These are phyloP conservation scores for Lophotriccus pileatus DNA, from an alignment of 2,797 vertebrate species.

Conservation along the genomic window DNA sequence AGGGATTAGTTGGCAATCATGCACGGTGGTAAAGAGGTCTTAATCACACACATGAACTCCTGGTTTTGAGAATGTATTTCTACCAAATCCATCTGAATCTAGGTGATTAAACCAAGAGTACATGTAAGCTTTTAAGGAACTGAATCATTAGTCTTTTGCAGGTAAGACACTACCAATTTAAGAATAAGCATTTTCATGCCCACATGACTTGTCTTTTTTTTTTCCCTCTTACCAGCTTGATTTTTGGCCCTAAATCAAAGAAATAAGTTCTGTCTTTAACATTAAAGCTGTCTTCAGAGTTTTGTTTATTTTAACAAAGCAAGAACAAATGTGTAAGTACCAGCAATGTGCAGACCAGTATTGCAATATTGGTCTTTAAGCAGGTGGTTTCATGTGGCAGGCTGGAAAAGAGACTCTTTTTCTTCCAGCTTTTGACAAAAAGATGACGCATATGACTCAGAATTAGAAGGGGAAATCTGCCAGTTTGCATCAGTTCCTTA, in stretches of 20 bases:
- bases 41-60: background rate
- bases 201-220: background rate
- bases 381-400: slow-evolving; percentile 65
- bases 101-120: background rate
- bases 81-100: background rate
- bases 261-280: background rate
- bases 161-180: background rate
- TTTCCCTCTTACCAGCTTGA: background rate
- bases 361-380: slow-evolving; percentile 42
- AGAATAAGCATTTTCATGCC: background rate
- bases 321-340: slow-evolving; percentile 1
- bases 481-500: slow-evolving; percentile 68
- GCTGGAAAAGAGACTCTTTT: slow-evolving; percentile 53
- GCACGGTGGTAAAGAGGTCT: background rate
- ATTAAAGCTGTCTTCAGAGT: background rate
- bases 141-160: background rate
- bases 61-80: background rate
- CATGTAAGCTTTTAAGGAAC: background rate
- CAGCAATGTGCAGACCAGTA: background rate
- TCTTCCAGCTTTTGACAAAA: slow-evolving; percentile 65
- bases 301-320: slow-evolving; percentile 29
- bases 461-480: slow-evolving; percentile 70
- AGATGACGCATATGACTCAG: slow-evolving; percentile 68
- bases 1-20: background rate
- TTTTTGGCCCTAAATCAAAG: background rate